Evolutionary conservation across 2,113 vertebrate species (phyloP), one percentile per base, ranked within the genome.

Genomic region (Thymallus thymallus): DNA sequence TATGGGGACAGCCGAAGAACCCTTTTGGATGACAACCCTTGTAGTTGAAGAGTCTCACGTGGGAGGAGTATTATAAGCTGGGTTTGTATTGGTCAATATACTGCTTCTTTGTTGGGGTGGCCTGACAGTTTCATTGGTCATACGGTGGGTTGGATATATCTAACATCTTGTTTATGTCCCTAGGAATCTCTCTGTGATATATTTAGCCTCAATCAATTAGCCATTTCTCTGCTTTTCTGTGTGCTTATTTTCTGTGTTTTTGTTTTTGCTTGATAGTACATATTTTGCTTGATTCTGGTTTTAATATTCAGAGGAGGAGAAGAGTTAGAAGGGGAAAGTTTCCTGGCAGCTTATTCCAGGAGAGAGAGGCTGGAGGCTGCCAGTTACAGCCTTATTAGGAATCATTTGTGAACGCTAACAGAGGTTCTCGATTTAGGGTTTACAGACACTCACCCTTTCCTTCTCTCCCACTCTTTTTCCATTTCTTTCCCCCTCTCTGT

Each of bases 361-460:
- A 87, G 77, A 41, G 35, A 35, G 35, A 68, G 46, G 13, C 90
- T 71, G 79, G 46, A 82, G 80, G 74, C 86, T 79, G 90, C 88
- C 86, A 84, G 87, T 90, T 90, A 78, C 90, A 91, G 68, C 93
- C 93, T 91, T 94, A 94, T 93, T 93, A 93, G 92, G 93, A 92
- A 92, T 94, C 90, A 86, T 88, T 80, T 77, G 85, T 61, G 79
- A 84, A 76, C 78, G 66, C 81, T 74, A 79, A 82, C 81, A 77
- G 83, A 29, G 74, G 63, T 82, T 85, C 89, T 85, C 79, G 82
- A 85, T 87, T 85, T 82, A 78, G 79, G 82, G 82, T 84, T 87
- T 87, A 69, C 78, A 81, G 67, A 83, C 84, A 82, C 78, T 41
- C 76, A 64, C 32, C 58, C 61, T 66, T 63, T 62, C 56, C 61